Base-by-base conservation (phyloP, 2,888 invertebrate species). In the Drosophila nr. perissopoda region DNA sequence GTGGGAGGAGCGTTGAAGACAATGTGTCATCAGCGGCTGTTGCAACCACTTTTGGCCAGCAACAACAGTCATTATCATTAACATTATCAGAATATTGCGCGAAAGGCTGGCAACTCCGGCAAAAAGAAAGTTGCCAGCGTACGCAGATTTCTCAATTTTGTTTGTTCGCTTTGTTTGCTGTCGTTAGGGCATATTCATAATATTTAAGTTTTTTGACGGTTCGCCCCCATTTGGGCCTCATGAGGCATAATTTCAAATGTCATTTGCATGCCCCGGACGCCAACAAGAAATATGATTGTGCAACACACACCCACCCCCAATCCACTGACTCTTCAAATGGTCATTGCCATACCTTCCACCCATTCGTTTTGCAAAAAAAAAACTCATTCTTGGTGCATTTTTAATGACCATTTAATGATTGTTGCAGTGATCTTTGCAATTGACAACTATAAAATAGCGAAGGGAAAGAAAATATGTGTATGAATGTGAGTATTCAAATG, bases 321-420 rank as follows among this genome's bases (percentile, higher is more conserved):
- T 7, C 8, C 13, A 4, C 16, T 8, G n/a, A 6, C 42, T 25
- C 31, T 45, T 10, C 8, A 42, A 48, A 34, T 42, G 33, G 54
- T 36, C 59, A 11, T 27, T 38, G 18, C n/a, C 42, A 21, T 21
- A 6, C 11, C n/a, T 21, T 11, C 42, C 6, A 21, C 6, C n/a
- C n/a, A 42, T 7, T 13, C 7, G 38, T 25, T 1, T 0, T n/a
- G 34, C 18, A n/a, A 31, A 45, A 42, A 45, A 45, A 13, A 31
- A 34, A 13, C 33, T 18, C 38, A 27, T 66, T 52, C 61, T 60
- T 59, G 61, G 7, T 74, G 82, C 75, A 71, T 54, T 67, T 80
- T 48, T 85, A 83, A 83, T 83, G 86, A 81, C 68, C 60, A 72
- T 77, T 83, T 83, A 88, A 83, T 83, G 89, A 83, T 42, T 33